Evolutionary conservation across 1,140 invertebrate species (phyloP), one percentile per base, ranked within the genome.

Genomic region (Scaptomyza hsui): DNA sequence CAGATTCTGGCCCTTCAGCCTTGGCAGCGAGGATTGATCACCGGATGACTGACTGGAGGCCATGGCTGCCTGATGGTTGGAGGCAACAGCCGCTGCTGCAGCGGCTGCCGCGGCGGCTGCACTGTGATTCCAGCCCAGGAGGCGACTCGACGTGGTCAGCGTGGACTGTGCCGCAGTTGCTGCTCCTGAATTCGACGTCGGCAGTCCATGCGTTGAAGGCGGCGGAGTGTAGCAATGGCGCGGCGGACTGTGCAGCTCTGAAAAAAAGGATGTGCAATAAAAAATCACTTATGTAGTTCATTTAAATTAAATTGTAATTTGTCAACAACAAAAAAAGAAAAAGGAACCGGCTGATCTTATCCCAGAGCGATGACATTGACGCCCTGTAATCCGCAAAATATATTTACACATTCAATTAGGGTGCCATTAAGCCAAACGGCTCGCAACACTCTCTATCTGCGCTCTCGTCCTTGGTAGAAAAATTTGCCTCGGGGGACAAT

Each of bases 391-490:
- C 81, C 78, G 78, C 88, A 85, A 90, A 55, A 88, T 90, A 86
- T 90, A 91, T 91, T 91, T 91, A 91, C 83, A 89, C 89, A 91
- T 91, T 86, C 81, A 91, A 91, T 91, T 91, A 91, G 89, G 89
- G 75, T 83, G 75, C 80, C 76, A 90, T 89, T 90, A 90, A 73
- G 75, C 59, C 85, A 72, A 51, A 55, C 71, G 73, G 49, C 12
- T 37, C 32, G n/a, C n/a, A 35, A 35, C 32, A 24, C 56, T 56
- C 60, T 18, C 15, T 56, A 29, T 64, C 42, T 21, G 37, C 64
- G 56, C 73, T 55, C 62, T 55, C 59, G 81, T 79, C 74, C 78
- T 86, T 74, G 69, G 69, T 72, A 57, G 72, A 79, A 7, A 90
- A 88, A 89, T 89, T 89, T 89, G 72, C 78, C 82, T 76, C 75